Percentiles rank a stretch among this genome's conserved stretches.
These are phyloP conservation scores for Melanocharis versteri DNA, from an alignment of 2,113 vertebrate species.

Conservation along the genomic window DNA sequence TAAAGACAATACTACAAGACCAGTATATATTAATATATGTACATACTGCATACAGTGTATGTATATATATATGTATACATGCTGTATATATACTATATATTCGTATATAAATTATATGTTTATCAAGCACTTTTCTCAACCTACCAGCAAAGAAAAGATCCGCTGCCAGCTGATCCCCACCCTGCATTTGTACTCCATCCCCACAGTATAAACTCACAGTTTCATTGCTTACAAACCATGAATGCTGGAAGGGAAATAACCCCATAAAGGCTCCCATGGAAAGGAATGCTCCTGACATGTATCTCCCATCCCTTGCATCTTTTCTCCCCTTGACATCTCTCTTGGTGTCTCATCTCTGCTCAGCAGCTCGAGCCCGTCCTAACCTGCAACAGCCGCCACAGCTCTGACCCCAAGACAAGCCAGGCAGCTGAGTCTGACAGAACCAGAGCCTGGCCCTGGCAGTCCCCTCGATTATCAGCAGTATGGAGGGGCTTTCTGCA, in stretches of 20 bases:
- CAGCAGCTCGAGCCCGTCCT: not conserved
- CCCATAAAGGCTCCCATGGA: not conserved
- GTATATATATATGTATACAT: too few species aligned
- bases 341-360: not conserved
- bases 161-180: not conserved
- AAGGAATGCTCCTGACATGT: not conserved
- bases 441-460: not conserved
- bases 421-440: not conserved
- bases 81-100: too few species aligned
- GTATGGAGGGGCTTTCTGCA: not conserved
- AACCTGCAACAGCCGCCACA: rapidly evolving
- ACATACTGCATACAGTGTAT: too few species aligned
- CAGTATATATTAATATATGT: not conserved
- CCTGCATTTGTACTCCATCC: not conserved
- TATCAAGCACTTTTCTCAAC: not conserved
- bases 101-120: not conserved
- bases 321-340: not conserved
- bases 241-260: not conserved
- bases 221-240: not conserved
- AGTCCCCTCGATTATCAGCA: not conserved
- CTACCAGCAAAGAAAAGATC: not conserved
- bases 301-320: not conserved
- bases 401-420: not conserved
- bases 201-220: not conserved
- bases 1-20: not conserved